A percentile compares a stretch with the other conserved stretches of the same genome.
These are phyloP conservation scores for Hypanus sabinus DNA, from an alignment of 2,113 vertebrate species.

Conservation along the genomic window DNA sequence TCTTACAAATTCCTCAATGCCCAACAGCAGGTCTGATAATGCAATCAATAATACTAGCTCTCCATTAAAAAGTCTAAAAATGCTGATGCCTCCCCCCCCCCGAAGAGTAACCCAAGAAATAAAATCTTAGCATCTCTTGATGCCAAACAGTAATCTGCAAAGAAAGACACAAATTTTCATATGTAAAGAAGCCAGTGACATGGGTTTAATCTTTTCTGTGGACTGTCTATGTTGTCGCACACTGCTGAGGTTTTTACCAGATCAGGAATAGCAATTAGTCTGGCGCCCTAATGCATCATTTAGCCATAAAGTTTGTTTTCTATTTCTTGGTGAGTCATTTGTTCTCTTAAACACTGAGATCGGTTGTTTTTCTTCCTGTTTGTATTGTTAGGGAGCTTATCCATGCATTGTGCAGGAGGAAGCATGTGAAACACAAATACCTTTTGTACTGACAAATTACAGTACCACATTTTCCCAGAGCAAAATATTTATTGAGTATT, in stretches of 20 bases:
- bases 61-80: too few relatives aligned
- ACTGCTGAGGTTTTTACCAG: not conserved
- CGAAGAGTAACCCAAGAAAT: too few relatives aligned
- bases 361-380: constrained; percentile 32
- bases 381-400: not conserved
- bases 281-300: not conserved
- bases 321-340: constrained; percentile 27
- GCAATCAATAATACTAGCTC: too few relatives aligned
- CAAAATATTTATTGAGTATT: not conserved
- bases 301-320: constrained; percentile 1
- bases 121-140: too few relatives aligned
- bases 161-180: not conserved
- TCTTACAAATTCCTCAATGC: too few relatives aligned
- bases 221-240: not conserved
- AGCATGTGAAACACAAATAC: not conserved
- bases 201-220: not conserved
- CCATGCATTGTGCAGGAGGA: not conserved
- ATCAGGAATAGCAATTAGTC: constrained; percentile 6
- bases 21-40: too few relatives aligned
- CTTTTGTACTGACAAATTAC: not conserved
- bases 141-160: not conserved
- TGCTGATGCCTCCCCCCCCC: too few relatives aligned
- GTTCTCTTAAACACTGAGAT: not conserved
- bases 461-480: not conserved
- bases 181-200: not conserved